Conservation (phyloP, 2,113 vertebrate species). For the Sorex araneus region DNA sequence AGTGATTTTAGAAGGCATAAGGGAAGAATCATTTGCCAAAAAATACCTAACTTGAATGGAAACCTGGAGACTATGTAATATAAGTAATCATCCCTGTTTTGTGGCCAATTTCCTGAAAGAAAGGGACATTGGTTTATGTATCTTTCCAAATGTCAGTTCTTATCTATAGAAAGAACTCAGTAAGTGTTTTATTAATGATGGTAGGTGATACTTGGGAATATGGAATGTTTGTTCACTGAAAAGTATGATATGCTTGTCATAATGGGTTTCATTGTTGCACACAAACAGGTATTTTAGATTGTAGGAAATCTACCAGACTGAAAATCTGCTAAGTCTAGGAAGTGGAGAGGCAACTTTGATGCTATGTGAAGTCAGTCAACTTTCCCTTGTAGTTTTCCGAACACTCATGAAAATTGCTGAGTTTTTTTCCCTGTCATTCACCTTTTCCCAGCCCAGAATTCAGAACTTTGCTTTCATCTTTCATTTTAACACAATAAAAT, state of each 20-base stretch:
- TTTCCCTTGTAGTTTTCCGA: conserved; percentile 28
- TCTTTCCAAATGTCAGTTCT: conserved; percentile 22
- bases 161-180: background rate
- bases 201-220: background rate
- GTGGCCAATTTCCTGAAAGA: conserved; percentile 40
- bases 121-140: background rate
- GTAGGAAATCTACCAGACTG: conserved; percentile 15
- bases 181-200: background rate
- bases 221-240: background rate
- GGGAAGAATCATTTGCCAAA: background rate
- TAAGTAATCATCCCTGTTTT: background rate
- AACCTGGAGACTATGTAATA: background rate
- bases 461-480: conserved; percentile 55
- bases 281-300: background rate
- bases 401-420: background rate
- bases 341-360: background rate
- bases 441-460: background rate
- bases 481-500: conserved; percentile 31
- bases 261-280: background rate
- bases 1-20: background rate
- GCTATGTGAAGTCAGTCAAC: background rate
- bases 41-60: conserved; percentile 21
- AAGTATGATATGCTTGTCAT: background rate
- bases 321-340: background rate
- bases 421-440: background rate